These are phyloP conservation scores for Steromphala cineraria DNA, from an alignment of 2,888 invertebrate genomes.

Conservation along the genomic window DNA sequence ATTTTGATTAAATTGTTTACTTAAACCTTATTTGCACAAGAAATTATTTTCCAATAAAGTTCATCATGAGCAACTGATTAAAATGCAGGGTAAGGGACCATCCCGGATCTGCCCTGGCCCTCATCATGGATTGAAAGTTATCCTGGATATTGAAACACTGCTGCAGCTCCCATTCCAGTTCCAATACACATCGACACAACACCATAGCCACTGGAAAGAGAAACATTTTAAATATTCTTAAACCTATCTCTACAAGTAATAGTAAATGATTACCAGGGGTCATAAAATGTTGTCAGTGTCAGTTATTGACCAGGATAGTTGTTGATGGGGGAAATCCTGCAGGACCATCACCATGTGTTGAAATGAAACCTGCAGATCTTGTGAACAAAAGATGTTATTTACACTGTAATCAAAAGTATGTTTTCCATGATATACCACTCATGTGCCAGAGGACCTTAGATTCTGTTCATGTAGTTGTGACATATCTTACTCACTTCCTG, in stretches of 20 bases:
- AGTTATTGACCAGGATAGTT: no score
- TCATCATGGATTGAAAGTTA: not conserved
- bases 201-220: constrained; percentile 57
- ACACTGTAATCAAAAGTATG: no score
- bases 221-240: not conserved
- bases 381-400: no score
- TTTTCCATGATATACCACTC: no score
- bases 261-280: not conserved
- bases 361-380: no score
- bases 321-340: no score
- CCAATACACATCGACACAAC: constrained; percentile 72
- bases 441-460: no score
- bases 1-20: not conserved
- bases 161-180: constrained; percentile 71
- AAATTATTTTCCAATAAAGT: not conserved
- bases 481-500: no score
- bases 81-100: not conserved
- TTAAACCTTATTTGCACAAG: not conserved
- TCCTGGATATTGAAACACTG: constrained; percentile 65
- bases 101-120: not conserved
- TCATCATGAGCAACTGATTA: not conserved
- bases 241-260: not conserved
- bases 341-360: no score
- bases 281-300: not conserved
- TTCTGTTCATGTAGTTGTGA: no score